These are phyloP conservation scores for Poeciliopsis presidionis DNA, from an alignment of 2,797 vertebrate species.

Conservation along the genomic window DNA sequence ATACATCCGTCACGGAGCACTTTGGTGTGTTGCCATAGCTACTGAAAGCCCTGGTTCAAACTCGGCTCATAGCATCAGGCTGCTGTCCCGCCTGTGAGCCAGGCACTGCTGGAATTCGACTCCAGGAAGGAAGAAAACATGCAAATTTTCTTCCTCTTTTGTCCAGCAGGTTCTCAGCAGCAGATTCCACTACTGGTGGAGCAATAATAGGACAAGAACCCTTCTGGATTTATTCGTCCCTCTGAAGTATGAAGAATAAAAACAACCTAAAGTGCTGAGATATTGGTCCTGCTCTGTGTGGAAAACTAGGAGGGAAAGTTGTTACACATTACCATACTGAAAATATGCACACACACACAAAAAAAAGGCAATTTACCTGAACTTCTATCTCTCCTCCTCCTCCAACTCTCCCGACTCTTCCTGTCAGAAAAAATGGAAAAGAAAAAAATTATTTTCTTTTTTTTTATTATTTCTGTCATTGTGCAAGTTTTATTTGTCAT, in stretches of 20 bases:
- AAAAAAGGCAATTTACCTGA: constrained; percentile 36
- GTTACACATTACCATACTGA: background rate
- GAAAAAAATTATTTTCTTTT: background rate
- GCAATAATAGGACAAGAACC: background rate
- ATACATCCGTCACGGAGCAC: background rate
- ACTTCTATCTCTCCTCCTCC: constrained; percentile 54
- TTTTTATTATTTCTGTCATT: background rate
- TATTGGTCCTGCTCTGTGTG: constrained; percentile 22
- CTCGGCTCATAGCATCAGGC: background rate
- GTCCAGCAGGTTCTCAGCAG: constrained; percentile 3
- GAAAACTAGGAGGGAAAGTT: constrained; percentile 27
- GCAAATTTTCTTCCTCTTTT: background rate
- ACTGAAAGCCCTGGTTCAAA: background rate
- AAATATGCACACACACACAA: no score
- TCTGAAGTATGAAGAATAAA: constrained; percentile 22
- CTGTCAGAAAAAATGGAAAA: constrained; percentile 26
- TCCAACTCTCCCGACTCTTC: constrained; percentile 42
- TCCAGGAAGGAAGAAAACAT: background rate
- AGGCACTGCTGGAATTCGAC: constrained; percentile 27
- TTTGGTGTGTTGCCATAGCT: constrained; percentile 5
- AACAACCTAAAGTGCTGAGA: constrained; percentile 30
- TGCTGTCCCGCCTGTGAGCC: constrained; percentile 4
- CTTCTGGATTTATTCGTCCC: constrained; percentile 1
- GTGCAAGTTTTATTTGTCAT: constrained; percentile 9
- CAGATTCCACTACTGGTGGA: constrained; percentile 3